Evolutionary conservation across 2,113 vertebrate genomes (phyloP).

Genomic region (Todiramphus saurophagus): DNA sequence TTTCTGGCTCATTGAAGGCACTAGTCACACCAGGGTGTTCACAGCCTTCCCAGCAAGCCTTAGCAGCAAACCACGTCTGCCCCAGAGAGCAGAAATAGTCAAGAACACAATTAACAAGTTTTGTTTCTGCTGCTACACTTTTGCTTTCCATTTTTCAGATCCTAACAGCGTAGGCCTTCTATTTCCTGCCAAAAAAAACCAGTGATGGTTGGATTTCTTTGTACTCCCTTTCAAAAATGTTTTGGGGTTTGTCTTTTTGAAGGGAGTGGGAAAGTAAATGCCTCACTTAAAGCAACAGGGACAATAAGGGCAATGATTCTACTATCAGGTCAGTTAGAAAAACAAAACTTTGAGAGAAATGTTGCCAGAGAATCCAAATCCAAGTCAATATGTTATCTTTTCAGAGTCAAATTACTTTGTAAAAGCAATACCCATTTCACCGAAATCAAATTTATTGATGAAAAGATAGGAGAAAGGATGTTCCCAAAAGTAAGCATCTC

Average conservation of each 20-base stretch:
- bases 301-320: background rate
- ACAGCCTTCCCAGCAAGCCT: background rate
- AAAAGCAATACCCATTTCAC: background rate
- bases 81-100: background rate
- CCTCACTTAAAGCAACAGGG: background rate
- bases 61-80: fast-evolving
- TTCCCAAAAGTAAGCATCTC: background rate
- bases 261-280: background rate
- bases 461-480: background rate
- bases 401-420: background rate
- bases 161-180: background rate
- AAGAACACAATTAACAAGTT: background rate
- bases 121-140: background rate
- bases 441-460: background rate
- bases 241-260: background rate
- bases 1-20: background rate
- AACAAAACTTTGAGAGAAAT: background rate
- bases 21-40: background rate
- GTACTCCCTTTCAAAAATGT: background rate
- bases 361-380: background rate
- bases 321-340: background rate
- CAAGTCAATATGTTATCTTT: background rate
- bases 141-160: background rate
- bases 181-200: background rate
- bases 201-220: background rate